phyloP scores from a whole-genome alignment of 2,797 vertebrate genomes.

The Ptychadena robeensis region DNA sequence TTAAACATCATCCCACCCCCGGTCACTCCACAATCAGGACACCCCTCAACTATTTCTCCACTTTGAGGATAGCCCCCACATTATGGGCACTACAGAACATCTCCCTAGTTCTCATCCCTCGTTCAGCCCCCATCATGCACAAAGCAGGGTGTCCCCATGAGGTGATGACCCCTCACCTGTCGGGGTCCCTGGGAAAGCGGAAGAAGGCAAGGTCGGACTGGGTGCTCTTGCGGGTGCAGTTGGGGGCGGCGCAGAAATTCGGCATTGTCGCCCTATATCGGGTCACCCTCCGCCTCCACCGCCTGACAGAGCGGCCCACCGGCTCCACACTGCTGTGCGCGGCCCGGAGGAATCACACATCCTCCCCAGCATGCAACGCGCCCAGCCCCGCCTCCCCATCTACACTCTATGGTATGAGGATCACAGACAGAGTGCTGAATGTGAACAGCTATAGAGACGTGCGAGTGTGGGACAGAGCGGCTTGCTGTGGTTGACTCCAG shows the following conservation, averaged over 20 bases:
- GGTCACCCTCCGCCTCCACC: constrained; percentile 26
- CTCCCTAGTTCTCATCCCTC: no score
- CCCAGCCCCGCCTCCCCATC: not conserved
- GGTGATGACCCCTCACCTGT: constrained; percentile 70
- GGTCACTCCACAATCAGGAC: not conserved
- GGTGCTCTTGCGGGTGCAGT: constrained; percentile 78
- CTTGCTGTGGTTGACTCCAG: not conserved
- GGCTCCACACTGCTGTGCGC: constrained; percentile 70
- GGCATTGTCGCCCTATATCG: constrained; percentile 70
- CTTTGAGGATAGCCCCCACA: no score
- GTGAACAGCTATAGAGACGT: not conserved
- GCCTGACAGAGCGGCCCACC: constrained; percentile 19
- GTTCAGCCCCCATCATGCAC: no score
- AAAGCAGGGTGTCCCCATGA: no score
- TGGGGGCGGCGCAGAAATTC: constrained; percentile 76
- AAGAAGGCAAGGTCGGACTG: constrained; percentile 76
- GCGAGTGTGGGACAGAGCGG: not conserved
- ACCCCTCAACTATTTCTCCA: not conserved
- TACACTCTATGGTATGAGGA: constrained; percentile 1
- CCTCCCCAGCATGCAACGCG: constrained; percentile 33
- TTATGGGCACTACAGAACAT: no score
- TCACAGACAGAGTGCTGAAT: not conserved
- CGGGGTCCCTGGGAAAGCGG: constrained; percentile 79
- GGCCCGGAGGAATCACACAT: constrained; percentile 68
- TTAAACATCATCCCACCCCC: not conserved